Base-by-base conservation (phyloP, 2,113 vertebrate species). In the Zootoca vivipara region DNA sequence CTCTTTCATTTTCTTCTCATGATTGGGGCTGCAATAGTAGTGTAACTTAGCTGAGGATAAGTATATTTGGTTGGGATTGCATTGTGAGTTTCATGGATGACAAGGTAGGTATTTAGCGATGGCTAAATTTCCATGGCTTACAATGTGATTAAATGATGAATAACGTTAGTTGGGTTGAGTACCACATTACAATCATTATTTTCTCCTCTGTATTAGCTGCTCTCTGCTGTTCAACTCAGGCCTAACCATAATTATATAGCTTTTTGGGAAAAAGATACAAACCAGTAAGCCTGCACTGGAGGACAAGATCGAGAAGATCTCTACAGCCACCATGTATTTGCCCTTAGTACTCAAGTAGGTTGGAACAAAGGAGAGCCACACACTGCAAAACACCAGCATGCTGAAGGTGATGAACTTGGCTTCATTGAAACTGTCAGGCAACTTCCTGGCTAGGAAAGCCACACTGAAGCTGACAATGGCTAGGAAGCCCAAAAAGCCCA, bases 321-420 rank as follows among this genome's bases (percentile, higher is more conserved):
- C 81, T 26, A 83, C 65, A 46, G 81, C 81, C 30, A 83, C 81
- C 40, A 46, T 52, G 9, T 83, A 83, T 46, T 83, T 83, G 2
- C 81, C 81, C 40, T 52, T 83, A 26, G 65, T n/a, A 7, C 65
- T 83, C 28, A 83, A 4, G 22, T 83, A 70, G 1, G 65, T 42
- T n/a, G 82, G 82, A 9, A 83, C 15, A 70, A 83, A 83, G 24
- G 38, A 67, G 26, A 82, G 7, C 81, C 81, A 82, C 7, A 82
- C 79, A 64, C 33, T 81, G 18, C 64, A 82, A 9, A 82, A 82
- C 1, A 69, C 7, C 13, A 82, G 30, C 26, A 30, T 69, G 13
- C 81, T 83, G 40, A 83, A 83, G 1, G 82, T 70, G 30, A 83
- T 83, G n/a, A n/a, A 46, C 65, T 83, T 83, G 28, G 82, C 82